These are phyloP conservation scores for Sphaerodactylus townsendi DNA, from an alignment of 2,113 vertebrate genomes.

Conservation along the genomic window DNA sequence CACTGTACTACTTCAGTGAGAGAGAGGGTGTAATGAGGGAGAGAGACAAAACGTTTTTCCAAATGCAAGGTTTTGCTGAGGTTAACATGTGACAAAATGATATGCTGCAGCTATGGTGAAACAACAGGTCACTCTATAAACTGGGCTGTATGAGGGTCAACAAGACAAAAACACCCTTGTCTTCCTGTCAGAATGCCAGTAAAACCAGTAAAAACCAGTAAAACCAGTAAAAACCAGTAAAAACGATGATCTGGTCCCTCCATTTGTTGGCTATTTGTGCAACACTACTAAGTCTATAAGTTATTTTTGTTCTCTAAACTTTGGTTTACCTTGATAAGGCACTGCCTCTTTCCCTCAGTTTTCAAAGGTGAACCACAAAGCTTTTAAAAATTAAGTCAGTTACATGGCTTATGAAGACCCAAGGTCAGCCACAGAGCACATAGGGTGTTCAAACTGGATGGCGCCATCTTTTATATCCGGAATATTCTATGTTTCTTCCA, in stretches of 20 bases:
- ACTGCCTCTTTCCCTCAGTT: conserved; percentile 45
- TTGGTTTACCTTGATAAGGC: conserved; percentile 51
- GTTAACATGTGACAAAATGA: background rate
- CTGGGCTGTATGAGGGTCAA: conserved; percentile 58
- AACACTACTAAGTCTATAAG: conserved; percentile 52
- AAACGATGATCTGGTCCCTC: conserved; percentile 76
- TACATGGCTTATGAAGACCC: conserved; percentile 41
- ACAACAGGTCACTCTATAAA: conserved; percentile 36
- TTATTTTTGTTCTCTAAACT: conserved; percentile 48
- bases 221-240: no score
- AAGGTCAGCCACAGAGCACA: conserved; percentile 43
- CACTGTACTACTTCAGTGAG: background rate
- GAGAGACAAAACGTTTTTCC: conserved; percentile 47
- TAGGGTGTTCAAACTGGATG: conserved; percentile 48
- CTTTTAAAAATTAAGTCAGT: conserved; percentile 43
- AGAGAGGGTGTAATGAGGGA: background rate
- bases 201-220: no score
- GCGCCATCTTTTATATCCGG: conserved; percentile 11
- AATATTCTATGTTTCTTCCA: conserved; percentile 36
- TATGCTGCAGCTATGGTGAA: conserved; percentile 36
- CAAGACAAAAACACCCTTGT: conserved; percentile 10
- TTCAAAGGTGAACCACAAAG: conserved; percentile 48
- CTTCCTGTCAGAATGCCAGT: conserved; percentile 64
- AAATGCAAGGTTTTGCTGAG: conserved; percentile 47
- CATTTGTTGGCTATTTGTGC: conserved; percentile 47